Conservation (phyloP, 1,140 invertebrate species). For the Nixonia krombeini region DNA sequence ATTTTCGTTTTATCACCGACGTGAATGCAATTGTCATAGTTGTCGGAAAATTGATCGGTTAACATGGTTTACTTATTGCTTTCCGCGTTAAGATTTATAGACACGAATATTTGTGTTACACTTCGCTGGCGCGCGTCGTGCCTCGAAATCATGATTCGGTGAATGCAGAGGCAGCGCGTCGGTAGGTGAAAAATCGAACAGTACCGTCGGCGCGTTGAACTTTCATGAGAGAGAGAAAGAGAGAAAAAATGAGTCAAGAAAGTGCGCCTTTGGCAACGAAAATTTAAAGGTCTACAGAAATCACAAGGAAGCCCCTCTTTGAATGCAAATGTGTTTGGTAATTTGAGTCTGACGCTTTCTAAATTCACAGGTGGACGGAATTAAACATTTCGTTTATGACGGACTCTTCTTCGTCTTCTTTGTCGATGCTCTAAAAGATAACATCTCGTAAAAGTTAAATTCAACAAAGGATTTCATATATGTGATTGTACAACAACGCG, state of each 20-base stretch:
- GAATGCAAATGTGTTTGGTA: not conserved
- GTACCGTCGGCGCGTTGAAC: slow-evolving; percentile 14
- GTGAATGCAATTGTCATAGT: slow-evolving; percentile 4
- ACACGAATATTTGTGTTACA: slow-evolving; percentile 16
- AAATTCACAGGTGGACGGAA: too few relatives aligned
- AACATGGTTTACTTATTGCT: slow-evolving; percentile 33
- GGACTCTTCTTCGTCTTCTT: too few relatives aligned
- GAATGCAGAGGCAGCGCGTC: slow-evolving; percentile 8
- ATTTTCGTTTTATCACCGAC: too few relatives aligned
- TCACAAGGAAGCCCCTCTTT: slow-evolving; percentile 5
- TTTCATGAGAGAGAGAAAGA: slow-evolving; percentile 8
- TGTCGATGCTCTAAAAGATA: too few relatives aligned
- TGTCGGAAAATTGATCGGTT: slow-evolving; percentile 6
- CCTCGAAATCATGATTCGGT: slow-evolving; percentile 33
- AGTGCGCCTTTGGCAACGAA: slow-evolving; percentile 14
- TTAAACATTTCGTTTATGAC: too few relatives aligned
- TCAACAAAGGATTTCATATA: not conserved
- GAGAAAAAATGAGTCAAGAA: slow-evolving; percentile 24
- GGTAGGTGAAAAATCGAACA: slow-evolving; percentile 17
- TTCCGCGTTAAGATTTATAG: slow-evolving; percentile 18
- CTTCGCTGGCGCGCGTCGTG: slow-evolving; percentile 22
- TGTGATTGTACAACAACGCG: not conserved
- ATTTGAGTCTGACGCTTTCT: not conserved
- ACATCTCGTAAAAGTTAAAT: too few relatives aligned
- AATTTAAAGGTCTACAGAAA: slow-evolving; percentile 3